These are phyloP conservation scores for Oryzias woworae DNA, from an alignment of 2,113 vertebrate genomes.

Conservation along the genomic window DNA sequence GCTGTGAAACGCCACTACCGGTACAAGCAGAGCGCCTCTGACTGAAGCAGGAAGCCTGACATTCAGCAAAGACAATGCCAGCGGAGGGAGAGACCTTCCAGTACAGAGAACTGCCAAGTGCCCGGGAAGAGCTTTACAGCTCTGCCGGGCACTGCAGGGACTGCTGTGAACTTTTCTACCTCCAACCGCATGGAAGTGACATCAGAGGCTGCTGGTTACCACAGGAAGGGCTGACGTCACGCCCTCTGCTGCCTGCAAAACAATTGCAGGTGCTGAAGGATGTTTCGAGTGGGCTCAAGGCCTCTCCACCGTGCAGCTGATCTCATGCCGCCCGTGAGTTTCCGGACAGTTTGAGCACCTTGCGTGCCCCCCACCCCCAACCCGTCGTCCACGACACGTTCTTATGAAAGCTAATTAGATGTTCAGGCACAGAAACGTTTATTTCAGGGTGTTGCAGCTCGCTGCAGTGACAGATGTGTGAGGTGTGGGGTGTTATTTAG, in stretches of 20 bases:
- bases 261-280: slow-evolving; percentile 63
- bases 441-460: background rate
- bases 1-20: slow-evolving; percentile 53
- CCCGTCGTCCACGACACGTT: background rate
- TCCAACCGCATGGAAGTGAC: slow-evolving; percentile 52
- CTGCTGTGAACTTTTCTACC: slow-evolving; percentile 63
- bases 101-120: slow-evolving; percentile 35
- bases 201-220: slow-evolving; percentile 41
- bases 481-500: no score
- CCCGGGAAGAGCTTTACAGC: slow-evolving; percentile 40
- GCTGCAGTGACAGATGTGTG: background rate
- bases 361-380: background rate
- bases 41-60: slow-evolving; percentile 60
- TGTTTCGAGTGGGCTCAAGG: slow-evolving; percentile 44
- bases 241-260: slow-evolving; percentile 26
- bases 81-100: slow-evolving; percentile 60
- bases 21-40: slow-evolving; percentile 21
- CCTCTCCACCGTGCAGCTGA: slow-evolving; percentile 28
- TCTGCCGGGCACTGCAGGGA: slow-evolving; percentile 52
- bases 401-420: slow-evolving; percentile 20
- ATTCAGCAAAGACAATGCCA: slow-evolving; percentile 68
- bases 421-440: slow-evolving; percentile 3
- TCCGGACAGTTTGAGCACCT: slow-evolving; percentile 6
- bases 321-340: slow-evolving; percentile 14
- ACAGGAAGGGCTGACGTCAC: slow-evolving; percentile 60